These are phyloP conservation scores for Colletes latitarsis DNA, from an alignment of 1,140 invertebrate genomes.

Conservation along the genomic window DNA sequence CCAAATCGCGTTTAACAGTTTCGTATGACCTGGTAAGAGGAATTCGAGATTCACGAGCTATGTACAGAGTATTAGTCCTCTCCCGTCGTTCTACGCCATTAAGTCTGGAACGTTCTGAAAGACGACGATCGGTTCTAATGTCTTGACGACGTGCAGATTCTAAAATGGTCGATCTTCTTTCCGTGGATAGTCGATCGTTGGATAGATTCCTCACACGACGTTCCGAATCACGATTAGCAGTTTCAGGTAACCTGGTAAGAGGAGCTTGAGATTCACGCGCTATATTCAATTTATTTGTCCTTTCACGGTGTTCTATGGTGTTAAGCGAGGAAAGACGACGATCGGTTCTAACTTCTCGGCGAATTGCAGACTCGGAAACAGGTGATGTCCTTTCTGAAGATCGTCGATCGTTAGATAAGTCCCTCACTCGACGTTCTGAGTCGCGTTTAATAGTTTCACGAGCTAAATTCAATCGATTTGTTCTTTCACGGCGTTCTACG, in stretches of 20 bases:
- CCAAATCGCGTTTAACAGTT: not conserved
- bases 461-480: too few relatives aligned
- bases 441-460: too few relatives aligned
- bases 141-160: not conserved
- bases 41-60: not conserved
- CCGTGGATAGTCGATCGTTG: not conserved
- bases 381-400: not conserved
- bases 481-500: too few relatives aligned
- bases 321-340: not conserved
- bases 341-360: not conserved
- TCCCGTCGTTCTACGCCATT: not conserved
- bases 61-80: not conserved
- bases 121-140: too few relatives aligned
- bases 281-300: not conserved
- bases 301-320: constrained; percentile 7
- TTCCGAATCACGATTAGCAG: constrained; percentile 1
- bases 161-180: not conserved
- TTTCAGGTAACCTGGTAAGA: not conserved
- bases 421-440: not conserved
- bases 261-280: constrained; percentile 3
- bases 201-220: not conserved
- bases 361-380: not conserved
- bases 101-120: not conserved
- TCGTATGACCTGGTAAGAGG: not conserved
- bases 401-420: not conserved